A percentile compares a stretch with the other conserved stretches of the same genome.
Evolutionary conservation across 2,888 invertebrate species (phyloP).

Genomic region (Ceratothoa steindachneri): DNA sequence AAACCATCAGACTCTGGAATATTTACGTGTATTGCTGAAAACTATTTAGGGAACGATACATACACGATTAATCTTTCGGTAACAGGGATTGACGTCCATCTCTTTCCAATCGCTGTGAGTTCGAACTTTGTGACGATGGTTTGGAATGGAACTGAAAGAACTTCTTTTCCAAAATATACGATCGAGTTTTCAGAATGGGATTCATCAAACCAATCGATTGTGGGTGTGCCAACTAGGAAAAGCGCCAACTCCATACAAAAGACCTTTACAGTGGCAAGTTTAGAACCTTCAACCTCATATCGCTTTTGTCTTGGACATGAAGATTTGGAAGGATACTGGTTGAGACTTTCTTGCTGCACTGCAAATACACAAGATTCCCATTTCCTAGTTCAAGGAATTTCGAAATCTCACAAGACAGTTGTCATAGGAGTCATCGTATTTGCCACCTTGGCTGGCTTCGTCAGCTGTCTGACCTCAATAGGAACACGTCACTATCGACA

Average conservation of each 20-base stretch:
- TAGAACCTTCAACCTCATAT: conserved; percentile 3
- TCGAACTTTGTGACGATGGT: conserved; percentile 53
- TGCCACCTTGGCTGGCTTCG: background rate
- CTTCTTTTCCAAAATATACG: conserved; percentile 51
- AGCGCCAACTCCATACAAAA: conserved; percentile 34
- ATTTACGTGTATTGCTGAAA: conserved; percentile 54
- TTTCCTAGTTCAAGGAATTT: conserved; percentile 50
- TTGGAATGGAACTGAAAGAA: conserved; percentile 53
- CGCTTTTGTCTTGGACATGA: conserved; percentile 1
- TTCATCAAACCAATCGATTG: conserved; percentile 24
- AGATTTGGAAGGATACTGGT: conserved; percentile 17
- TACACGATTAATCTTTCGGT: background rate
- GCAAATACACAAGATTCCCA: conserved; percentile 49
- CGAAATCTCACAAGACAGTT: conserved; percentile 50
- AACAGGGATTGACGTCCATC: conserved; percentile 12
- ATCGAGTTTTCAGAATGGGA: conserved; percentile 50
- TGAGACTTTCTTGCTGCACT: conserved; percentile 52
- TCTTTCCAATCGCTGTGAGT: conserved; percentile 52
- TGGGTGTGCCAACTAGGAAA: conserved; percentile 49
- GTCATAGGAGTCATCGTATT: conserved; percentile 51
- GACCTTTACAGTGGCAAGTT: background rate
- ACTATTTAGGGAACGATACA: conserved; percentile 49
- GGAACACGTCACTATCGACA: background rate
- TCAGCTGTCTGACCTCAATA: background rate
- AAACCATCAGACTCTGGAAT: conserved; percentile 53